Base-by-base conservation (phyloP, 2,888 invertebrate species). In the Epinotia bilunana region DNA sequence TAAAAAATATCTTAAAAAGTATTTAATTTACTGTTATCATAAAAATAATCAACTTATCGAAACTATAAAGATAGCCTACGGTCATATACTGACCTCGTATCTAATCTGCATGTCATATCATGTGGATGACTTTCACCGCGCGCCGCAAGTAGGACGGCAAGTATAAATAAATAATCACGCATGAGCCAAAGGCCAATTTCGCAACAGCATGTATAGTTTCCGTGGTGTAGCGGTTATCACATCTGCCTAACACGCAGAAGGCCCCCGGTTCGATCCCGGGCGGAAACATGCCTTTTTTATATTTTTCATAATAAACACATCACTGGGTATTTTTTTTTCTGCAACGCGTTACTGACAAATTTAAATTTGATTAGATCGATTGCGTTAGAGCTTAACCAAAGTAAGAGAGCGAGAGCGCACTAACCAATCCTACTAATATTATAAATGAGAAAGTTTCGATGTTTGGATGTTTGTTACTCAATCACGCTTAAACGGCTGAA, bases 211-310 rank as follows among this genome's bases (percentile, higher is more conserved):
- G n/a, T 57, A 61, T 72, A 9, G 96, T 96, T 96, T 96, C 96
- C 96, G 96, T 97, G 96, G 96, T 97, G 97, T 97, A 97, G 97
- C 96, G 97, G 97, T 97, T 97, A 97, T 97, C 97, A 97, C 97
- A 96, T 97, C 97, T 96, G 97, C 97, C 96, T 97, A 96, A 97
- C 97, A 97, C 97, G 97, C 97, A 96, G 96, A 97, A 97, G 97
- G 97, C 95, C 97, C 96, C 97, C 96, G 96, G 97, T 97, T 97
- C 96, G 96, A 97, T 96, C 96, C 96, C 96, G 96, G 96, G 96
- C 96, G 96, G 95, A 96, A 96, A 96, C 96, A 96, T 87, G 7
- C 3, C 23, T 71, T 75, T 75, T 75, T 43, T 7, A 23, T 20
- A 0, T 4, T 61, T 33, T 16, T 13, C 12, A 12, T 58, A n/a